These are phyloP conservation scores for Phaethon lepturus DNA, from an alignment of 2,113 vertebrate species.

Conservation along the genomic window DNA sequence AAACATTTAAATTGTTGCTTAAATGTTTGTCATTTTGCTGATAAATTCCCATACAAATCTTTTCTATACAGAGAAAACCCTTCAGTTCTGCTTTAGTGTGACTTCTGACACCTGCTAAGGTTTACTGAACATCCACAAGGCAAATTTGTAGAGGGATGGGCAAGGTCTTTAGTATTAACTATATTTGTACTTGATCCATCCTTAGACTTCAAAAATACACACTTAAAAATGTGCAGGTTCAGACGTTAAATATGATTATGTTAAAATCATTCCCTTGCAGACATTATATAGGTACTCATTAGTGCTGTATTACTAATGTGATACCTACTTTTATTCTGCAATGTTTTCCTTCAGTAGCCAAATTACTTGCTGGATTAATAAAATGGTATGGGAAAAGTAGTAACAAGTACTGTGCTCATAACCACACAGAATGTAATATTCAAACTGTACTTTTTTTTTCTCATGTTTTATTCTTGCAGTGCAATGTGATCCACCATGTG, in stretches of 20 bases:
- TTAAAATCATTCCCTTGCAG: not conserved
- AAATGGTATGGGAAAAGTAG: not conserved
- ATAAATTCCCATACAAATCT: not conserved
- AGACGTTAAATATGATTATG: not conserved
- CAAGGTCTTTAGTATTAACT: not conserved
- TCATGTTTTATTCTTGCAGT: constrained; percentile 49
- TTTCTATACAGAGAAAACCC: not conserved
- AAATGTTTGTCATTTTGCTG: not conserved
- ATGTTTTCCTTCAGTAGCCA: not conserved
- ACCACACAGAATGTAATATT: not conserved
- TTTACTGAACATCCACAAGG: not conserved
- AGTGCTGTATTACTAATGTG: not conserved
- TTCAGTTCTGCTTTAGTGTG: not conserved
- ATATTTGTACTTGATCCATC: not conserved
- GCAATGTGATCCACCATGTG: constrained; percentile 82
- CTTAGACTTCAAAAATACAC: not conserved
- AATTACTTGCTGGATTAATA: not conserved
- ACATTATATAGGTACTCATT: not conserved
- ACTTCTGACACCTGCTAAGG: not conserved
- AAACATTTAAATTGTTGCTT: not conserved
- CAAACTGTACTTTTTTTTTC: not conserved
- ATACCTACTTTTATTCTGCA: not conserved
- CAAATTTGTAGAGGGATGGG: not conserved
- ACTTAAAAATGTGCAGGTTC: not conserved
- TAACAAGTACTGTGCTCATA: not conserved